Evolutionary conservation across 1,140 invertebrate species (phyloP).

Genomic region (Centruroides sculpturatus): DNA sequence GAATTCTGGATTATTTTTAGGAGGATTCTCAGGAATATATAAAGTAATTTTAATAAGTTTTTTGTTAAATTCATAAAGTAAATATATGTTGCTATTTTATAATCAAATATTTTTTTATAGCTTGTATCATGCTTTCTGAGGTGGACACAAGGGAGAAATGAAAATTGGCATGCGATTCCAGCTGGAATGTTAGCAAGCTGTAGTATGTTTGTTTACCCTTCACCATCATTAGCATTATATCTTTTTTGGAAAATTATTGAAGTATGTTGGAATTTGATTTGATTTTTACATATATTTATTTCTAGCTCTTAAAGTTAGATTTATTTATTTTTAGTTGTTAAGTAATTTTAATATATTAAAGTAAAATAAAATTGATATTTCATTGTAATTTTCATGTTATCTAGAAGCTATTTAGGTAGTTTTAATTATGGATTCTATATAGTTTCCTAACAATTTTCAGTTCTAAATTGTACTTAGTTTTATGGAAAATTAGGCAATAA

Average conservation of each 20-base stretch:
- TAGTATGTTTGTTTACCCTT: conserved; percentile 13
- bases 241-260: conserved; percentile 19
- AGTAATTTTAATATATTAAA: too few species aligned
- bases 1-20: conserved; percentile 17
- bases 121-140: conserved; percentile 11
- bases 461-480: too few species aligned
- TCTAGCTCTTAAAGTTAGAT: too few species aligned
- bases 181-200: conserved; percentile 13
- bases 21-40: conserved; percentile 16
- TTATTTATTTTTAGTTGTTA: too few species aligned
- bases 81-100: neutral
- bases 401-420: too few species aligned
- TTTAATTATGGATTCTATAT: too few species aligned
- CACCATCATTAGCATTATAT: conserved; percentile 15
- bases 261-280: neutral
- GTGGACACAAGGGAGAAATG: conserved; percentile 1
- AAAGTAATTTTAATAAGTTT: conserved; percentile 2
- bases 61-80: neutral
- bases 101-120: conserved; percentile 1
- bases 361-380: too few species aligned
- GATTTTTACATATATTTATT: too few species aligned
- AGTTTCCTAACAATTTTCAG: too few species aligned
- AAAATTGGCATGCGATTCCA: conserved; percentile 7
- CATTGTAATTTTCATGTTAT: too few species aligned
- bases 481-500: too few species aligned